phyloP scores from a whole-genome alignment of 2,797 vertebrate genomes.

The Forpus xanthops region DNA sequence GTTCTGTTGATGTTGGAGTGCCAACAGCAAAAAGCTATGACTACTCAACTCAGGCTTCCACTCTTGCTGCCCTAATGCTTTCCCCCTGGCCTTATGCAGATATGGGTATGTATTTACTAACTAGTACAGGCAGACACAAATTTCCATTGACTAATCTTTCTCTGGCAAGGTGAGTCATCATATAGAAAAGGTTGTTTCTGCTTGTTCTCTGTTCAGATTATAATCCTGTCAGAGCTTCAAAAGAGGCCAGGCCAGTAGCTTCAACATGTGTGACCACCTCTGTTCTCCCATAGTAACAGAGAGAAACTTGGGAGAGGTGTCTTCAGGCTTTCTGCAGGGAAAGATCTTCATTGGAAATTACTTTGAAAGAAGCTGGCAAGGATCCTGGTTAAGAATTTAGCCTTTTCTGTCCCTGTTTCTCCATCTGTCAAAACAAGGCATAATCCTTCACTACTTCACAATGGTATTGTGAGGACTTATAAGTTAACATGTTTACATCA shows the following conservation, averaged over 20 bases:
- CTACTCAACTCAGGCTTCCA: background rate
- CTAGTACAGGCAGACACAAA: constrained; percentile 11
- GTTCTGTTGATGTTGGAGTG: background rate
- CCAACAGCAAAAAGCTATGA: background rate
- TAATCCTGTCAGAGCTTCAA: background rate
- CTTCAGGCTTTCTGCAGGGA: constrained; percentile 6
- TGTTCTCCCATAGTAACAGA: background rate
- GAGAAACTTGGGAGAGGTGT: background rate
- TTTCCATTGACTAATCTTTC: constrained; percentile 44
- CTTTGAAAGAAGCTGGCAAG: constrained; percentile 44
- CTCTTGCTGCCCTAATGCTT: background rate
- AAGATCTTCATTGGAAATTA: constrained; percentile 28
- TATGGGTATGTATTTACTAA: background rate
- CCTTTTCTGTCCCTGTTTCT: constrained; percentile 12
- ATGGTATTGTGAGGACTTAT: background rate
- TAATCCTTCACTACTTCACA: constrained; percentile 15
- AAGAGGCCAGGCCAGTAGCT: background rate
- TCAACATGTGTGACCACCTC: background rate
- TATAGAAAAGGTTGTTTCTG: background rate
- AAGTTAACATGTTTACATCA: constrained; percentile 1
- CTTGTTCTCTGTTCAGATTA: background rate
- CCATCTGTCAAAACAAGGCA: constrained; percentile 36
- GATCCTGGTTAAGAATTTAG: constrained; percentile 38
- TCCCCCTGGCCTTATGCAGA: background rate
- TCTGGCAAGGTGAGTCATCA: constrained; percentile 20